These are phyloP conservation scores for Aythya baeri DNA, from an alignment of 2,113 vertebrate genomes.

Conservation along the genomic window DNA sequence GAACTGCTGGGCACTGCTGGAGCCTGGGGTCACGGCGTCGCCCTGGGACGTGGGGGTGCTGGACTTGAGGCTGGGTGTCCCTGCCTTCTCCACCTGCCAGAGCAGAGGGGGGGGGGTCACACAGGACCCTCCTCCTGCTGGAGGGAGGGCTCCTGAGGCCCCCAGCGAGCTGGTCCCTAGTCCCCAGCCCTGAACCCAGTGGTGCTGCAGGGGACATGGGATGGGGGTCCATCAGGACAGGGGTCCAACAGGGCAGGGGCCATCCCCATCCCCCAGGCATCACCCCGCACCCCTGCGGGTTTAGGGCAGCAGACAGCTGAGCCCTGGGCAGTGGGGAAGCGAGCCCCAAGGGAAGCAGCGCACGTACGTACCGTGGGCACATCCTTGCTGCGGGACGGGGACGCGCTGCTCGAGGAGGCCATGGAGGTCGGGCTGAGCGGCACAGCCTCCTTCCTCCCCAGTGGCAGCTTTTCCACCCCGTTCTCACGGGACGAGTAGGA, in stretches of 20 bases:
- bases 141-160: neutral
- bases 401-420: constrained; percentile 87
- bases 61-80: constrained; percentile 88
- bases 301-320: neutral
- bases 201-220: accelerated
- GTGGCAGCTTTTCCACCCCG: constrained; percentile 83
- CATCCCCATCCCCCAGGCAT: neutral
- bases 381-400: constrained; percentile 87
- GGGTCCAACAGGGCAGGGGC: neutral
- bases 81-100: constrained; percentile 89
- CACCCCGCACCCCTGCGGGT: neutral
- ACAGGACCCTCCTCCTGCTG: accelerated
- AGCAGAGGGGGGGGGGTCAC: neutral
- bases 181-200: neutral
- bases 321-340: neutral
- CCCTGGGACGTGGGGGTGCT: constrained; percentile 87
- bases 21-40: constrained; percentile 76
- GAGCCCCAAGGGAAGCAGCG: accelerated
- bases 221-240: neutral
- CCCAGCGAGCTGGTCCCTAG: accelerated
- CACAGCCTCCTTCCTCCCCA: constrained; percentile 82
- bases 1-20: constrained; percentile 79
- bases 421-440: constrained; percentile 89
- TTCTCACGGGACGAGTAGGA: constrained; percentile 92
- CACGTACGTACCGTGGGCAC: constrained; percentile 73